These are phyloP conservation scores for Apotomis turbidana DNA, from an alignment of 2,888 invertebrate genomes.

Conservation along the genomic window DNA sequence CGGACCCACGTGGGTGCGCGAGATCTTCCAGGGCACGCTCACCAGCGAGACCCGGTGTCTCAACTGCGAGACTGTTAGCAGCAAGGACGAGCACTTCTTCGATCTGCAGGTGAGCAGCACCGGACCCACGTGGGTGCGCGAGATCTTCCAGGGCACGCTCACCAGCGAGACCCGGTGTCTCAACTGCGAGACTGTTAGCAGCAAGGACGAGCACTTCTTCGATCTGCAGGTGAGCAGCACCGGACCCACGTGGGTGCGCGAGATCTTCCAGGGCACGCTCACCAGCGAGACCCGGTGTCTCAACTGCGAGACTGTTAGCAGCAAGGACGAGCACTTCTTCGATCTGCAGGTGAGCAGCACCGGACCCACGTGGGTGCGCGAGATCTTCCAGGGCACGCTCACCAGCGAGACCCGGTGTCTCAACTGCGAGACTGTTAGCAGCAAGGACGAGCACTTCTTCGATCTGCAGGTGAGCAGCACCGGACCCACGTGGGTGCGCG, in stretches of 20 bases:
- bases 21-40: constrained; percentile 99
- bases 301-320: constrained; percentile 99
- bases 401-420: constrained; percentile 99
- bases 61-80: constrained; percentile 99
- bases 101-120: constrained; percentile 92
- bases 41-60: constrained; percentile 99
- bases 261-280: constrained; percentile 99
- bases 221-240: constrained; percentile 92
- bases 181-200: constrained; percentile 99
- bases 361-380: constrained; percentile 42
- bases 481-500: constrained; percentile 42
- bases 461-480: constrained; percentile 88
- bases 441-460: constrained; percentile 89
- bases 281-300: constrained; percentile 99
- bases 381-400: constrained; percentile 86
- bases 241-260: constrained; percentile 99
- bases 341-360: constrained; percentile 90
- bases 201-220: constrained; percentile 99
- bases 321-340: constrained; percentile 99
- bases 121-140: constrained; percentile 99
- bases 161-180: constrained; percentile 99
- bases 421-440: constrained; percentile 99
- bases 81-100: constrained; percentile 99
- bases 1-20: constrained; percentile 99
- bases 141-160: constrained; percentile 99